A percentile compares a stretch with the other conserved stretches of the same genome.
phyloP scores from a whole-genome alignment of 2,797 vertebrate species.

The Lacerta viridis region DNA sequence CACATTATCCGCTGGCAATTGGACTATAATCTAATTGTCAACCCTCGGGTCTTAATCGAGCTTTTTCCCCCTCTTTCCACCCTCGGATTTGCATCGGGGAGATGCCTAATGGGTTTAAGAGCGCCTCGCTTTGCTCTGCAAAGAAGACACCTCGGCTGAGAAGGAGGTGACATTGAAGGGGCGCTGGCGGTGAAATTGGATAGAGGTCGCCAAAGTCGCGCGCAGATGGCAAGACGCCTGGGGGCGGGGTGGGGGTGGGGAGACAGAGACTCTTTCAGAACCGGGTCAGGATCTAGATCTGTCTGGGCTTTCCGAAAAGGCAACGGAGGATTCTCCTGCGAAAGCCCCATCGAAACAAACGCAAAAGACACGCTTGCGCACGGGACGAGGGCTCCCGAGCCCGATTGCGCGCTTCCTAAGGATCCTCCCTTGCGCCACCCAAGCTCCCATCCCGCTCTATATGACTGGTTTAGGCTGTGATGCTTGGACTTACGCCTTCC shows the following conservation, averaged over 20 bases:
- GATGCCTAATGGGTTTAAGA: slow-evolving; percentile 88
- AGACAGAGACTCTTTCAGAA: neutral
- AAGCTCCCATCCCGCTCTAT: neutral
- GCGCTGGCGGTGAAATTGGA: slow-evolving; percentile 61
- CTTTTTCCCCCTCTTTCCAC: slow-evolving; percentile 71
- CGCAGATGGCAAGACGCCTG: neutral
- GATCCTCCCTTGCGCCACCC: neutral
- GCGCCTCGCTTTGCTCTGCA: slow-evolving; percentile 76
- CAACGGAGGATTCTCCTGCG: neutral
- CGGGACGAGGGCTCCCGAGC: neutral
- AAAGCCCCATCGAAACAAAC: neutral
- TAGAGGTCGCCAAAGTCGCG: slow-evolving; percentile 36
- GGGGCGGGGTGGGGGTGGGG: neutral
- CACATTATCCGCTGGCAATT: slow-evolving; percentile 94
- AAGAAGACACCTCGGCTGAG: slow-evolving; percentile 67
- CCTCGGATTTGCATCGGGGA: slow-evolving; percentile 89
- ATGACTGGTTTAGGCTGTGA: neutral
- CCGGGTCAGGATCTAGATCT: neutral
- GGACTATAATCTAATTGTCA: slow-evolving; percentile 89
- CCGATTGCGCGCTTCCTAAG: neutral
- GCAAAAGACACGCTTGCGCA: neutral
- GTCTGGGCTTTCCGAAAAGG: neutral
- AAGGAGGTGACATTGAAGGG: slow-evolving; percentile 87
- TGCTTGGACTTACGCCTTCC: neutral
- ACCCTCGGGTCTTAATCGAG: slow-evolving; percentile 87